Conservation (phyloP, 1,140 invertebrate genomes). For the Zaprionus lachaisei region DNA sequence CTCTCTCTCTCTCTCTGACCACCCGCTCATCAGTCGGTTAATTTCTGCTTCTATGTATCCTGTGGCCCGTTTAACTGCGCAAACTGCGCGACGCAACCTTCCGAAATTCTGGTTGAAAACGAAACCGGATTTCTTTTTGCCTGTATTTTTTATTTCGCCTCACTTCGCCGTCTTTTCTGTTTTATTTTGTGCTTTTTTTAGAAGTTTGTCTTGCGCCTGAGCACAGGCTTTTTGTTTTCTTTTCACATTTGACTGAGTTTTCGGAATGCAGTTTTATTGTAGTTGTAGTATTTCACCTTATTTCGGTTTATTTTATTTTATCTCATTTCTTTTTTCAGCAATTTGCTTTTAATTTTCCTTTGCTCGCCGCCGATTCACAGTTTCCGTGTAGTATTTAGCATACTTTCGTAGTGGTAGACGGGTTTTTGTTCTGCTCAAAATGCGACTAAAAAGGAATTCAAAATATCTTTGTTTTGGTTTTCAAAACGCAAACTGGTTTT, state of each 20-base stretch:
- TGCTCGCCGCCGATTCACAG: conserved; percentile 51
- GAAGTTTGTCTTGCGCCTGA: conserved; percentile 62
- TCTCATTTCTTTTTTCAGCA: neutral
- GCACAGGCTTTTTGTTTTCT: conserved; percentile 16
- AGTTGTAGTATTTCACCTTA: conserved; percentile 47
- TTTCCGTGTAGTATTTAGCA: conserved; percentile 64
- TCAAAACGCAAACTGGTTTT: conserved; percentile 63
- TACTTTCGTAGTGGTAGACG: conserved; percentile 41
- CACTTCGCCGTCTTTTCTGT: neutral
- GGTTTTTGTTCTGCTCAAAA: conserved; percentile 41
- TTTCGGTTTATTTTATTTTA: conserved; percentile 42
- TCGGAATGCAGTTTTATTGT: conserved; percentile 72
- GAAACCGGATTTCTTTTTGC: conserved; percentile 79
- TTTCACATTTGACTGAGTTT: conserved; percentile 76
- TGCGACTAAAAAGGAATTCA: conserved; percentile 33
- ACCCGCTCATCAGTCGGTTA: conserved; percentile 22
- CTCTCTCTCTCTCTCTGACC: neutral
- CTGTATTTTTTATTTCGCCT: conserved; percentile 35
- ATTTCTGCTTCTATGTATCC: conserved; percentile 50
- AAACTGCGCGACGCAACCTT: conserved; percentile 37
- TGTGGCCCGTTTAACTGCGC: conserved; percentile 43
- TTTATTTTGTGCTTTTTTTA: conserved; percentile 52
- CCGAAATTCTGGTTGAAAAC: conserved; percentile 72
- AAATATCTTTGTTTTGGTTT: conserved; percentile 68
- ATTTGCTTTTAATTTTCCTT: conserved; percentile 33